Conservation (phyloP, 2,113 vertebrate species). For the Tupaia tana region DNA sequence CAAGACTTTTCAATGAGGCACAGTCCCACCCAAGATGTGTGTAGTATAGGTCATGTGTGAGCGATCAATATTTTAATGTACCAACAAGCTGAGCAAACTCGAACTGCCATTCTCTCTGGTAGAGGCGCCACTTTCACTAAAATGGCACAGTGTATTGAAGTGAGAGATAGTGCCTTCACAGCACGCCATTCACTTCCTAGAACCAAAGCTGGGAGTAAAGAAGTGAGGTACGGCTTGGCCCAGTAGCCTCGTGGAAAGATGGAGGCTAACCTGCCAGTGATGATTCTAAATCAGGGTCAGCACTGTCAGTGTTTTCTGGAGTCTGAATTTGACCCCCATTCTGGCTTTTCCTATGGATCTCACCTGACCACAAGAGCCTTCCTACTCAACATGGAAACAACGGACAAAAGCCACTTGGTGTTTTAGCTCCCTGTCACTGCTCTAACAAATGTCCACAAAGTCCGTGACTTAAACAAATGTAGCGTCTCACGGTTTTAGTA, state of each 20-base stretch:
- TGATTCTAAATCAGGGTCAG: not conserved
- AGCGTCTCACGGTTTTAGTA: not conserved
- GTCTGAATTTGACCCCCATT: not conserved
- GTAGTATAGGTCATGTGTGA: not conserved
- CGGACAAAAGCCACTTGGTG: not conserved
- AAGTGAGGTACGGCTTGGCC: not conserved
- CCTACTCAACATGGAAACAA: not conserved
- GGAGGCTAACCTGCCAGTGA: not conserved
- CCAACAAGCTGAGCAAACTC: not conserved
- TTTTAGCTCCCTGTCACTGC: not conserved
- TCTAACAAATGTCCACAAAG: not conserved
- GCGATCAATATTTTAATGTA: not conserved
- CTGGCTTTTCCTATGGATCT: not conserved
- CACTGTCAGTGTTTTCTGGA: not conserved
- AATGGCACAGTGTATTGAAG: not conserved
- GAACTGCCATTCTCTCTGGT: not conserved
- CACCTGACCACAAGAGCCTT: not conserved
- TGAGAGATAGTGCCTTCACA: not conserved
- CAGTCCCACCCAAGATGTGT: too few species aligned
- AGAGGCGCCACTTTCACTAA: not conserved
- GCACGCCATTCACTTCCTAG: not conserved
- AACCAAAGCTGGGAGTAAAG: not conserved
- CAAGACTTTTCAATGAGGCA: not conserved
- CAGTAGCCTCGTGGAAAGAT: not conserved
- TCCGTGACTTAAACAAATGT: not conserved